A percentile compares a stretch with the other conserved stretches of the same genome.
phyloP scores from a whole-genome alignment of 1,140 invertebrate species.

The Drosophila pallidifrons region DNA sequence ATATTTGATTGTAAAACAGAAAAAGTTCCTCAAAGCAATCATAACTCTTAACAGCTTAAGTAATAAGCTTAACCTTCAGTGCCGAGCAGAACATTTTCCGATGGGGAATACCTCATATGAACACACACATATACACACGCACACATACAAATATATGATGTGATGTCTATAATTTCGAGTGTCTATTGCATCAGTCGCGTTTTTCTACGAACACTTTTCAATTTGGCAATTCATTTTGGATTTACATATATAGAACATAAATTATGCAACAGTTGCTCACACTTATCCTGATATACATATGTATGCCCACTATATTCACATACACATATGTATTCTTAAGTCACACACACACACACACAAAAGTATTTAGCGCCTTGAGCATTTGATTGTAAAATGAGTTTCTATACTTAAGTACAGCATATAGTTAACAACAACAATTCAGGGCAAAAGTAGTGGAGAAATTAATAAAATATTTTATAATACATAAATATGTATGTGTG shows the following conservation, averaged over 20 bases:
- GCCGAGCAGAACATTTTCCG: no score
- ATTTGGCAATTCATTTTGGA: constrained; percentile 45
- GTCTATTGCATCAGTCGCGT: constrained; percentile 48
- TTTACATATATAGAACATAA: constrained; percentile 13
- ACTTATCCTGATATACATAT: constrained; percentile 14
- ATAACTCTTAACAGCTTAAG: no score
- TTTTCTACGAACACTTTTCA: constrained; percentile 44
- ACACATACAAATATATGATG: constrained; percentile 8
- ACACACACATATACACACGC: constrained; percentile 22
- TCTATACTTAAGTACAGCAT: constrained; percentile 37
- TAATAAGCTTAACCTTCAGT: no score
- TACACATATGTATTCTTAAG: constrained; percentile 1
- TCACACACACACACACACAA: background rate
- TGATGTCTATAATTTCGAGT: constrained; percentile 39
- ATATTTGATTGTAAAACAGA: no score
- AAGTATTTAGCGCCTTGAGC: constrained; percentile 23
- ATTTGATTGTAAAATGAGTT: constrained; percentile 25
- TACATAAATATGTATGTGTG: constrained; percentile 5
- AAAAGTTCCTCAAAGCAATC: no score
- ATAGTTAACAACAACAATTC: constrained; percentile 33
- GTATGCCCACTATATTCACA: background rate
- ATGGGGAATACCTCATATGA: background rate
- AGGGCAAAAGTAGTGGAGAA: background rate
- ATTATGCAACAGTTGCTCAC: constrained; percentile 26
- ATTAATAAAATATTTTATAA: background rate